phyloP scores from a whole-genome alignment of 1,140 invertebrate species.

The Brachionus manjavacas region DNA sequence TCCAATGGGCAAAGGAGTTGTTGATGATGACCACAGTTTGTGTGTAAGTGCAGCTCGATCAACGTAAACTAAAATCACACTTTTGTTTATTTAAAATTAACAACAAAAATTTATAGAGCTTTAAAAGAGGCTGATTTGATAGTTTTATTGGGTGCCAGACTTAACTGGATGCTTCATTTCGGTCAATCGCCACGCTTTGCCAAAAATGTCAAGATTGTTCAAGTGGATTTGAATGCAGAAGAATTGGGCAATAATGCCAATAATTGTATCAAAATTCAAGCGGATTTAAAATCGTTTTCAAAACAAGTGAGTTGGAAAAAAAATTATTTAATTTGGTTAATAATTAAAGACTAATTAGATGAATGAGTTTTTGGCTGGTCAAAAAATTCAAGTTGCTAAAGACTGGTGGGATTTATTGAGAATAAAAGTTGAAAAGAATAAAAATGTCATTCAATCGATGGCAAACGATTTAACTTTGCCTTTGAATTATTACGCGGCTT shows the following conservation, averaged over 20 bases:
- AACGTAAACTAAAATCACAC: too few relatives aligned
- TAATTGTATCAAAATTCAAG: conserved; percentile 69
- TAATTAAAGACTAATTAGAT: neutral
- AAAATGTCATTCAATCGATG: conserved; percentile 60
- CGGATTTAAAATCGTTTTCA: conserved; percentile 70
- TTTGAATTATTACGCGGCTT: conserved; percentile 87
- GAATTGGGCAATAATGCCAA: conserved; percentile 83
- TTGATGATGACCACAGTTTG: conserved; percentile 70
- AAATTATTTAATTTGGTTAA: conserved; percentile 43
- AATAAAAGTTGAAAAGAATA: conserved; percentile 63
- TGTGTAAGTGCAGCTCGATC: conserved; percentile 81
- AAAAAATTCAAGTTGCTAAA: neutral
- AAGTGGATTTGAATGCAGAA: conserved; percentile 82
- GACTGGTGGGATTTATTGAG: conserved; percentile 64
- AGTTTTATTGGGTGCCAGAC: conserved; percentile 76
- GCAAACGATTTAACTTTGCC: conserved; percentile 66
- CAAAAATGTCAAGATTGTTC: conserved; percentile 78
- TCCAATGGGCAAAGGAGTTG: conserved; percentile 92
- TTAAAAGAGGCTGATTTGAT: conserved; percentile 81
- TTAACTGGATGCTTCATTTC: conserved; percentile 98
- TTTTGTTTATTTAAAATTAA: conserved; percentile 20
- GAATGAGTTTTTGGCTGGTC: neutral
- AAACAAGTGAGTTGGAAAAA: conserved; percentile 59
- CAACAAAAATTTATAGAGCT: conserved; percentile 63
- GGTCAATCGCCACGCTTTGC: conserved; percentile 78